A percentile compares a stretch with the other conserved stretches of the same genome.
These are phyloP conservation scores for Hemithea aestivaria DNA, from an alignment of 2,888 invertebrate species.

Conservation along the genomic window DNA sequence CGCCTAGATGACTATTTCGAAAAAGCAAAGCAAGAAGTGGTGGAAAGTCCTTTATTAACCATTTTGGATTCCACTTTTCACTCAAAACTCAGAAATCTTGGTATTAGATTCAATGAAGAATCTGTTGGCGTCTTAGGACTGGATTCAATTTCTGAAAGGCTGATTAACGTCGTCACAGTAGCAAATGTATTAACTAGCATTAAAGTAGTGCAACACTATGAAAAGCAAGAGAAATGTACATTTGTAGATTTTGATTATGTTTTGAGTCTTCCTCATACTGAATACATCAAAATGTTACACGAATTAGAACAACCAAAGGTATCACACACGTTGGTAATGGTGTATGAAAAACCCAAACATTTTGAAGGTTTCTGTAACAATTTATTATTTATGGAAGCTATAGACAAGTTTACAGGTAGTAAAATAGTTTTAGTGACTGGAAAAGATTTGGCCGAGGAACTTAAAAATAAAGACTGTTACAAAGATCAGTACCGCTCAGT, in stretches of 20 bases:
- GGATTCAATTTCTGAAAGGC: constrained; percentile 13
- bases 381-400: constrained; percentile 32
- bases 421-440: constrained; percentile 33
- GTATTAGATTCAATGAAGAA: constrained; percentile 26
- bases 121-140: constrained; percentile 28
- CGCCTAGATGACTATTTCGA: constrained; percentile 33
- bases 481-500: constrained; percentile 15
- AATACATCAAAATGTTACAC: constrained; percentile 32
- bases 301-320: constrained; percentile 31
- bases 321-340: constrained; percentile 28
- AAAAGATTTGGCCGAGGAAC: constrained; percentile 20
- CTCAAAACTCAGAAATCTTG: constrained; percentile 33
- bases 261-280: constrained; percentile 31
- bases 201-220: constrained; percentile 35
- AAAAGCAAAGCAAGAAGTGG: constrained; percentile 36
- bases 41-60: constrained; percentile 37
- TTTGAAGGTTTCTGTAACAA: constrained; percentile 24
- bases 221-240: constrained; percentile 22
- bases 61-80: constrained; percentile 35
- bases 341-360: constrained; percentile 32
- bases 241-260: constrained; percentile 41
- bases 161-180: constrained; percentile 31
- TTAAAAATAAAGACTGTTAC: constrained; percentile 9
- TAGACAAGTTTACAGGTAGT: constrained; percentile 23
- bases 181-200: constrained; percentile 31